A percentile compares a stretch with the other conserved stretches of the same genome.
Conservation (phyloP, 2,113 vertebrate genomes). For the Ornithorhynchus anatinus region DNA sequence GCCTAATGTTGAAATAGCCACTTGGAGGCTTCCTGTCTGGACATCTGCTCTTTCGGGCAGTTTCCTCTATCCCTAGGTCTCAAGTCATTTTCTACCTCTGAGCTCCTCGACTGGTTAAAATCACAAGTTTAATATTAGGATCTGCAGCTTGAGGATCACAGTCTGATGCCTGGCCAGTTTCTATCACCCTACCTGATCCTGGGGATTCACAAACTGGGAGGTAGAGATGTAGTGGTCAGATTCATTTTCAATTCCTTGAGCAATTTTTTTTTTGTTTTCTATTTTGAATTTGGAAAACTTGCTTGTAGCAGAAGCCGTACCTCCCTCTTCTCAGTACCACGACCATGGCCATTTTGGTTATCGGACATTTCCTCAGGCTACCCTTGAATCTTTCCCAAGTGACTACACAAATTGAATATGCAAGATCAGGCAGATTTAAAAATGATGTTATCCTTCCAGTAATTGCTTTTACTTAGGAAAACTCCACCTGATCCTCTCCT, state of each 20-base stretch:
- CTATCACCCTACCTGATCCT: neutral
- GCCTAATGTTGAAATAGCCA: conserved; percentile 16
- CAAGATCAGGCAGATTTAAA: neutral
- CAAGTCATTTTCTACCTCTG: conserved; percentile 20
- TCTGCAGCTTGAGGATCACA: neutral
- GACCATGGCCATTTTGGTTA: neutral
- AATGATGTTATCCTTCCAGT: neutral
- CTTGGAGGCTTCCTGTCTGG: conserved; percentile 33
- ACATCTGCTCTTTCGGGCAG: conserved; percentile 21
- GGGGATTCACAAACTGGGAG: neutral
- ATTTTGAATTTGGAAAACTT: neutral
- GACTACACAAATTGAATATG: neutral
- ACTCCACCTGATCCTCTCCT: rapidly evolving
- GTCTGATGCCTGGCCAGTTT: neutral
- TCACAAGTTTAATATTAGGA: conserved; percentile 5
- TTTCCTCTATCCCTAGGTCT: neutral
- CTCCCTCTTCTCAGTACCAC: neutral
- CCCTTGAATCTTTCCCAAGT: neutral
- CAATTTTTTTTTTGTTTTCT: neutral
- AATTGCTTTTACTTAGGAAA: neutral
- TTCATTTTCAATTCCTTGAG: neutral
- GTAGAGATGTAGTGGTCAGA: too few species aligned
- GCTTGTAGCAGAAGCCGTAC: neutral
- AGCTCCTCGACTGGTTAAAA: conserved; percentile 34
- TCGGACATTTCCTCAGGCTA: too few species aligned